Conservation (phyloP, 37 sponge, comb jelly and placozoan species). For the Petrosia ficiformis region DNA sequence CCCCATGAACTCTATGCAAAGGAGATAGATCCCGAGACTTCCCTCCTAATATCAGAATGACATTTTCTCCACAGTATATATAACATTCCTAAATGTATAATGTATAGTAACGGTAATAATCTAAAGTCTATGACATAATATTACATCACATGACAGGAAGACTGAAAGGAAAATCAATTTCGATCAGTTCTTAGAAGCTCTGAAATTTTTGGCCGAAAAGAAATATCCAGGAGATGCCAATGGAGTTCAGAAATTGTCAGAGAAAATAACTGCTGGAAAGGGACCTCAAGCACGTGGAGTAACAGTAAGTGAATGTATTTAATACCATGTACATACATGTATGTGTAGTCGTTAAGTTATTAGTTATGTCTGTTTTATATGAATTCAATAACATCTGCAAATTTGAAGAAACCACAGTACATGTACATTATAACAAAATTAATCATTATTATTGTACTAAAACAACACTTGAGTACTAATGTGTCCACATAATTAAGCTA, state of each 20-base stretch:
- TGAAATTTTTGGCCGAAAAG: slow-evolving; percentile 63
- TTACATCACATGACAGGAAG: slow-evolving; percentile 41
- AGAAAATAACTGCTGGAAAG: slow-evolving; percentile 19
- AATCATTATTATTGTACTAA: too few species aligned
- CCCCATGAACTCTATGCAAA: too few species aligned
- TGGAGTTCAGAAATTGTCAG: slow-evolving; percentile 30
- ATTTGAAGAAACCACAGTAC: too few species aligned
- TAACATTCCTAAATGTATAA: too few species aligned
- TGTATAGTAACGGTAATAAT: neutral
- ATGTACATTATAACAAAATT: too few species aligned
- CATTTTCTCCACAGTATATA: too few species aligned
- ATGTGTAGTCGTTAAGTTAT: neutral
- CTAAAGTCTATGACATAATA: neutral
- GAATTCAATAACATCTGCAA: too few species aligned
- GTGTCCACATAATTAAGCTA: too few species aligned
- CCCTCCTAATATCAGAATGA: too few species aligned
- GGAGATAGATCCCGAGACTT: neutral
- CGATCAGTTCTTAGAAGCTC: slow-evolving; percentile 67
- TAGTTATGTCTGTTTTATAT: too few species aligned
- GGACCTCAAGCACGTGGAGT: slow-evolving; percentile 56
- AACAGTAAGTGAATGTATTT: slow-evolving; percentile 50
- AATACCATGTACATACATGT: neutral
- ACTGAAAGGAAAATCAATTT: slow-evolving; percentile 81
- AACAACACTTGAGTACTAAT: too few species aligned
- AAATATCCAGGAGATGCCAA: slow-evolving; percentile 69